Conservation (phyloP, 2,888 invertebrate genomes). For the Andrena fulva region DNA sequence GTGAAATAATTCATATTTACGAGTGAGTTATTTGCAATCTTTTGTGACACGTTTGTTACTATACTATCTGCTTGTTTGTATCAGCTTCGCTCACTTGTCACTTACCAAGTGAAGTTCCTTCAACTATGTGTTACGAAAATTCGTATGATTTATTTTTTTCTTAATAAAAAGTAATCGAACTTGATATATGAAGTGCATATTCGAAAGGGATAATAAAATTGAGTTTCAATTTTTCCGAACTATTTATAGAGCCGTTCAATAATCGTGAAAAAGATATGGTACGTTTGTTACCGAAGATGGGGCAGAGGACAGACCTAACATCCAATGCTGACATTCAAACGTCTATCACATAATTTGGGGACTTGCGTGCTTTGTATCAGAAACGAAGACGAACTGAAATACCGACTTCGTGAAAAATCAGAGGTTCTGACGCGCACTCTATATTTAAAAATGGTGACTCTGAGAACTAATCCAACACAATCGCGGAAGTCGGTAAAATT, state of each 20-base stretch:
- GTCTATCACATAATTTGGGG: no score
- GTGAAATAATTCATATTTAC: slow-evolving; percentile 14
- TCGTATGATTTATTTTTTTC: slow-evolving; percentile 19
- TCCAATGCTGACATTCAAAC: no score
- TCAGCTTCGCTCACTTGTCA: not conserved
- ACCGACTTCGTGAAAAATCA: no score
- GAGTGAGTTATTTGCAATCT: slow-evolving; percentile 39
- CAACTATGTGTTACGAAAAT: slow-evolving; percentile 29
- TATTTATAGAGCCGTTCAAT: slow-evolving; percentile 1
- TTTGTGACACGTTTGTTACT: slow-evolving; percentile 20
- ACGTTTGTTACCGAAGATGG: no score
- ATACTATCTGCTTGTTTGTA: slow-evolving; percentile 20
- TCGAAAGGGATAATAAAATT: slow-evolving; percentile 3
- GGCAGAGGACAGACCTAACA: no score
- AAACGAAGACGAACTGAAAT: no score
- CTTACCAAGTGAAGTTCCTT: slow-evolving; percentile 7
- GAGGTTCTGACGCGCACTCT: no score
- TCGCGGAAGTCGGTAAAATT: no score
- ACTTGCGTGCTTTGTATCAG: no score
- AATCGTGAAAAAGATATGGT: no score
- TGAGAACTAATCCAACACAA: no score
- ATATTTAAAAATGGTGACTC: no score
- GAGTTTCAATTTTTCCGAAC: slow-evolving; percentile 1
- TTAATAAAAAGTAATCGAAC: slow-evolving; percentile 12
- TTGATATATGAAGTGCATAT: slow-evolving; percentile 9